phyloP scores from a whole-genome alignment of 2,888 invertebrate genomes.

The Encarsia formosa region DNA sequence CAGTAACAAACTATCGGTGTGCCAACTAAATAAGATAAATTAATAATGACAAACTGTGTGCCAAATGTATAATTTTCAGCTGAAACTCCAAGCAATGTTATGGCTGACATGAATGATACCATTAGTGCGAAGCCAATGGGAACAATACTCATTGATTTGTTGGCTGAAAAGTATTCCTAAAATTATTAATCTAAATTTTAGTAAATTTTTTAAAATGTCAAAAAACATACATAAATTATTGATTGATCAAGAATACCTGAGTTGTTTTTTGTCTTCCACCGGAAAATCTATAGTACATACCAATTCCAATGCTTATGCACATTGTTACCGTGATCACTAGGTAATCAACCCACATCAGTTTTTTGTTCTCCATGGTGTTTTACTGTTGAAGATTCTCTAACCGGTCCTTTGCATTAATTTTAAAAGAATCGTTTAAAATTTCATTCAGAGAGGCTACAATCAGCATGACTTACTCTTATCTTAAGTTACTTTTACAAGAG shows the following conservation, averaged over 20 bases:
- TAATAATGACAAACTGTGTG: conserved; percentile 58
- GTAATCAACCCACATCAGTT: conserved; percentile 70
- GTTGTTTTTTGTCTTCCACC: conserved; percentile 83
- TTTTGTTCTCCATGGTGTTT: conserved; percentile 28
- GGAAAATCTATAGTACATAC: conserved; percentile 78
- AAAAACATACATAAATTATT: not conserved
- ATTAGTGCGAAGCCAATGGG: conserved; percentile 58
- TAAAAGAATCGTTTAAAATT: too few relatives aligned
- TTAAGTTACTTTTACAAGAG: too few relatives aligned
- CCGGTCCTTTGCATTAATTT: too few relatives aligned
- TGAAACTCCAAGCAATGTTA: conserved; percentile 58
- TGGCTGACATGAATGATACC: conserved; percentile 61
- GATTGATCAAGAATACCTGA: conserved; percentile 55
- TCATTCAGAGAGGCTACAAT: too few relatives aligned
- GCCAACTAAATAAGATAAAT: conserved; percentile 55
- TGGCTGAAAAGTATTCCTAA: conserved; percentile 57
- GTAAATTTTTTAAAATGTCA: too few relatives aligned
- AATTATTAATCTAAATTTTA: too few relatives aligned
- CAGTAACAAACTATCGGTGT: conserved; percentile 55
- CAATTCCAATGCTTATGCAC: conserved; percentile 69
- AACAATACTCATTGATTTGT: conserved; percentile 53
- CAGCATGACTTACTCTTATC: too few relatives aligned
- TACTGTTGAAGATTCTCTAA: not conserved
- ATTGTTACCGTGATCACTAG: conserved; percentile 69
- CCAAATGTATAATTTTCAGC: conserved; percentile 58